Evolutionary conservation across 53 echinoderm and acorn worm genomes (phyloP).

Genomic region (Astropecten irregularis): DNA sequence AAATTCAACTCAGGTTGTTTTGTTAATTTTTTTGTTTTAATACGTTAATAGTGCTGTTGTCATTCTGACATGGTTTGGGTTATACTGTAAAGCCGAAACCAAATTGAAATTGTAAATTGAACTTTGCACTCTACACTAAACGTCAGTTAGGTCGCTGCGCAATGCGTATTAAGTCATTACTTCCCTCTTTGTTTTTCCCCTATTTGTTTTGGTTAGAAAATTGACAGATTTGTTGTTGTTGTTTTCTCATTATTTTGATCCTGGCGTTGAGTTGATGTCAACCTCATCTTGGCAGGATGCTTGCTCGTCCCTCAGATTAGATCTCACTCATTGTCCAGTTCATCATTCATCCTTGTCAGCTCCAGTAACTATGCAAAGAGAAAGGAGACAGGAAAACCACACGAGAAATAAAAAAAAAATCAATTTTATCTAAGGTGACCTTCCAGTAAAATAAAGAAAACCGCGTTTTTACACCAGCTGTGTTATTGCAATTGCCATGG

Average conservation of each 20-base stretch:
- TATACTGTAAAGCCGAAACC: too few relatives aligned
- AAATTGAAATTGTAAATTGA: not conserved
- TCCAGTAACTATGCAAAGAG: constrained; percentile 7
- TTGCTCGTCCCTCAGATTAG: not conserved
- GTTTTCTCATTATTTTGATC: constrained; percentile 32
- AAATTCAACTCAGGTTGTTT: too few relatives aligned
- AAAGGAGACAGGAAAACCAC: too few relatives aligned
- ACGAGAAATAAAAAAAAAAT: too few relatives aligned
- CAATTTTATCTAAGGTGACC: too few relatives aligned
- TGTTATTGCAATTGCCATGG: too few relatives aligned
- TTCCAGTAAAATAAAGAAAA: too few relatives aligned
- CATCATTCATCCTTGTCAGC: constrained; percentile 28
- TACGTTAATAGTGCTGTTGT: too few relatives aligned
- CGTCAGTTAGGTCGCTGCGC: constrained; percentile 7
- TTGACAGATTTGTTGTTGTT: constrained; percentile 10
- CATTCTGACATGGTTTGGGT: too few relatives aligned
- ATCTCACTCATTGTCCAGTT: constrained; percentile 6
- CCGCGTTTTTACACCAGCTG: too few relatives aligned
- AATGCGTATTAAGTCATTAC: constrained; percentile 15
- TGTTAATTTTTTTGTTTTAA: too few relatives aligned
- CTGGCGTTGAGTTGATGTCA: constrained; percentile 5
- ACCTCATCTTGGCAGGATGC: constrained; percentile 17
- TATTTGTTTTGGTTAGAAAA: not conserved
- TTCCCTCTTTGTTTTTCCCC: not conserved
- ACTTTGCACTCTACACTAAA: not conserved